These are phyloP conservation scores for Paratrypauchen microcephalus DNA, from an alignment of 2,797 vertebrate species.

Conservation along the genomic window DNA sequence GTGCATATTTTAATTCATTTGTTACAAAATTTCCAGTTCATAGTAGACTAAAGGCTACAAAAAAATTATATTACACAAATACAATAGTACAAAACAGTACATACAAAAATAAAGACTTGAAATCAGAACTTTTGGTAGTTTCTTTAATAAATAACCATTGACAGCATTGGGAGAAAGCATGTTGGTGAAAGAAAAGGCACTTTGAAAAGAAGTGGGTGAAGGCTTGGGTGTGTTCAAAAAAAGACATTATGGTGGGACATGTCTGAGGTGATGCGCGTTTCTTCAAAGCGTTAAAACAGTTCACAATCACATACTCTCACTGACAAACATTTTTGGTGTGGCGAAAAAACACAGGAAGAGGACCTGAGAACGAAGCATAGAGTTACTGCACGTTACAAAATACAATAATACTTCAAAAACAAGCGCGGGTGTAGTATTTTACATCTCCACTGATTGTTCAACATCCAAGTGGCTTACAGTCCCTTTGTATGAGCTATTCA, in stretches of 20 bases:
- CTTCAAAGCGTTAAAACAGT: slow-evolving; percentile 16
- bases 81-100: background rate
- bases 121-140: slow-evolving; percentile 42
- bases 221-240: slow-evolving; percentile 39
- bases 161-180: slow-evolving; percentile 64
- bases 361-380: slow-evolving; percentile 63
- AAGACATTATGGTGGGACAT: slow-evolving; percentile 46
- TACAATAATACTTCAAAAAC: slow-evolving; percentile 25
- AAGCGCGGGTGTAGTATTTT: slow-evolving; percentile 25
- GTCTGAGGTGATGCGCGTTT: slow-evolving; percentile 38
- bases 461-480: slow-evolving; percentile 59
- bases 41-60: no score
- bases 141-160: slow-evolving; percentile 80
- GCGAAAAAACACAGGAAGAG: slow-evolving; percentile 54
- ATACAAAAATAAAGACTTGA: background rate
- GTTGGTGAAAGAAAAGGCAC: slow-evolving; percentile 72
- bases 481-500: slow-evolving; percentile 49
- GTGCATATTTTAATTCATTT: no score
- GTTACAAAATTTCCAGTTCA: no score
- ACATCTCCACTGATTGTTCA: slow-evolving; percentile 52
- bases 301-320: slow-evolving; percentile 16
- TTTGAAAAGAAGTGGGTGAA: slow-evolving; percentile 66
- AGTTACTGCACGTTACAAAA: slow-evolving; percentile 41
- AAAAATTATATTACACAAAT: background rate
- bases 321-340: slow-evolving; percentile 47